phyloP scores from a whole-genome alignment of 1,140 invertebrate genomes.

The Drosophila lowei region DNA sequence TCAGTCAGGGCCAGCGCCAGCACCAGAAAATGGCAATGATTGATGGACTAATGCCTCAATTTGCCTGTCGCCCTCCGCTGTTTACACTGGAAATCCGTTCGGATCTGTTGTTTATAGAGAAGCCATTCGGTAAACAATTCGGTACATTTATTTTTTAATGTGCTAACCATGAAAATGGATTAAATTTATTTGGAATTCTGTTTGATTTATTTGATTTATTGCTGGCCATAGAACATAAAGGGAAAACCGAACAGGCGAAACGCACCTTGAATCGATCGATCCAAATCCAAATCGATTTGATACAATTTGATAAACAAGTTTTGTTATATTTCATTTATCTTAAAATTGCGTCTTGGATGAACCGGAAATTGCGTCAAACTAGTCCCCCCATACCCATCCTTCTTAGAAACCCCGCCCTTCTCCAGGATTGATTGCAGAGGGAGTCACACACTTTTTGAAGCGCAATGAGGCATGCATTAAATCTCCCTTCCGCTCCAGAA shows the following conservation, averaged over 20 bases:
- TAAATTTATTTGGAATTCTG: conserved; percentile 61
- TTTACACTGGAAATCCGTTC: conserved; percentile 59
- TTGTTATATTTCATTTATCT: conserved; percentile 48
- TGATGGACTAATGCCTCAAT: conserved; percentile 54
- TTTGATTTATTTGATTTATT: conserved; percentile 70
- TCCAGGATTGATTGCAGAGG: not conserved
- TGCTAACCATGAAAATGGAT: conserved; percentile 61
- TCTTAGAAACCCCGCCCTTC: no score
- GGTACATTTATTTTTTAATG: conserved; percentile 59
- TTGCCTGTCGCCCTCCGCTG: conserved; percentile 33
- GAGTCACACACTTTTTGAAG: conserved; percentile 29
- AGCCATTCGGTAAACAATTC: conserved; percentile 23
- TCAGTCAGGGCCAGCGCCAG: conserved; percentile 18
- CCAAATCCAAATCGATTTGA: conserved; percentile 39
- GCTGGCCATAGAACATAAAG: conserved; percentile 24
- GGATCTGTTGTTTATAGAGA: conserved; percentile 50
- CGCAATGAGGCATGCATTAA: conserved; percentile 61
- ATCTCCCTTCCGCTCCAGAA: conserved; percentile 12
- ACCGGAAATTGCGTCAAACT: conserved; percentile 40
- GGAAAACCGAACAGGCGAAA: conserved; percentile 33
- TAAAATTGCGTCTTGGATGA: conserved; percentile 46
- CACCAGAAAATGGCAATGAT: conserved; percentile 16
- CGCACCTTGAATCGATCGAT: not conserved
- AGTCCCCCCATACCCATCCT: not conserved
- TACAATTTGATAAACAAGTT: conserved; percentile 60